A percentile compares a stretch with the other conserved stretches of the same genome.
phyloP scores from a whole-genome alignment of 2,888 invertebrate species.

The Tachina lurida region DNA sequence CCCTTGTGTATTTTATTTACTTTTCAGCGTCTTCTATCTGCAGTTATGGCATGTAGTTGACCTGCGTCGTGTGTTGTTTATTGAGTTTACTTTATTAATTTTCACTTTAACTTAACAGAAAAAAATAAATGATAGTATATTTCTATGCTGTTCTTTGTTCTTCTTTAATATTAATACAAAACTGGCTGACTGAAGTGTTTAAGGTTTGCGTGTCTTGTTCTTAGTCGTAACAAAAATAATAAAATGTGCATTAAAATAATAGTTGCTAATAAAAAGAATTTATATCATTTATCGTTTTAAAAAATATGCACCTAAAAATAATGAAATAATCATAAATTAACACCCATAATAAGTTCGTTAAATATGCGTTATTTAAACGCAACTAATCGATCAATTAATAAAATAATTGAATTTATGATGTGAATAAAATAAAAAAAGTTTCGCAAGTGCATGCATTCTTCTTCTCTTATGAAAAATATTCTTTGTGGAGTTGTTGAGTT shows the following conservation, averaged over 20 bases:
- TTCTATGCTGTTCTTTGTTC: background rate
- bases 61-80: constrained; percentile 51
- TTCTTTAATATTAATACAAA: background rate
- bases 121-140: background rate
- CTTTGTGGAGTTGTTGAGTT: too few species aligned
- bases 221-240: constrained; percentile 31
- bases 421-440: background rate
- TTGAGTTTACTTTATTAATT: constrained; percentile 45
- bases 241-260: constrained; percentile 45
- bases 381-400: constrained; percentile 48
- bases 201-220: constrained; percentile 64
- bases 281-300: constrained; percentile 35
- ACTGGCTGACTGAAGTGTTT: constrained; percentile 14
- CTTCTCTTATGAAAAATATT: too few species aligned
- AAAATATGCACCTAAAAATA: background rate
- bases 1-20: background rate
- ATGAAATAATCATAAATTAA: constrained; percentile 59
- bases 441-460: too few species aligned
- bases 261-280: constrained; percentile 49
- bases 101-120: constrained; percentile 58
- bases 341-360: constrained; percentile 52
- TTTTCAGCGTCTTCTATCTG: constrained; percentile 27
- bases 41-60: constrained; percentile 40
- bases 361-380: constrained; percentile 45
- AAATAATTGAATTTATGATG: constrained; percentile 9